These are phyloP conservation scores for Upupa epops DNA, from an alignment of 2,113 vertebrate genomes.

Conservation along the genomic window DNA sequence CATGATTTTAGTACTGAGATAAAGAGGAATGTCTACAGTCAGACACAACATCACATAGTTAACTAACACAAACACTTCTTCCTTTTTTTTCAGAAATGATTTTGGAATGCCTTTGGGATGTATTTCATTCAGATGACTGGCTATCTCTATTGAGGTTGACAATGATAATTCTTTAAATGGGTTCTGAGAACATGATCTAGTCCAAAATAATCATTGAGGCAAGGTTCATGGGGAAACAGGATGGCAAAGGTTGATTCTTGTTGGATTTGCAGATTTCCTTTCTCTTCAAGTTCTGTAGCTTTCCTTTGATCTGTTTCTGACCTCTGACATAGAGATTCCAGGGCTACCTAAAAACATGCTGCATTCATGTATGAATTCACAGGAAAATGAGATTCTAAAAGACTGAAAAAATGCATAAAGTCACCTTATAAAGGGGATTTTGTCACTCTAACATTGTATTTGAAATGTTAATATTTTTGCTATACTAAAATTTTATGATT, in stretches of 20 bases:
- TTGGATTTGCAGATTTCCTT: background rate
- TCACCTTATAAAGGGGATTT: background rate
- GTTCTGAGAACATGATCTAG: background rate
- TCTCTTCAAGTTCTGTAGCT: background rate
- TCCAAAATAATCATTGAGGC: background rate
- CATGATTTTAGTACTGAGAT: slow-evolving; percentile 34
- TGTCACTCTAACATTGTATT: background rate
- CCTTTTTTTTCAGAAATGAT: background rate
- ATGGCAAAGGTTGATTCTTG: background rate
- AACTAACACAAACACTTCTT: background rate
- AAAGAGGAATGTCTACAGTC: slow-evolving; percentile 8
- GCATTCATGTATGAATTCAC: background rate
- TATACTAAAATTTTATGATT: background rate
- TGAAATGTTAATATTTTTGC: background rate
- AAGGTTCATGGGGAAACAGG: background rate
- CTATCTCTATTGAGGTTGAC: background rate
- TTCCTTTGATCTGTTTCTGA: background rate
- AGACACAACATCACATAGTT: background rate
- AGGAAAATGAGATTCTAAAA: background rate
- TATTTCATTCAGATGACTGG: background rate
- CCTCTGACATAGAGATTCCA: background rate
- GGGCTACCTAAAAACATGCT: background rate
- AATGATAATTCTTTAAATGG: background rate
- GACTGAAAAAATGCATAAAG: background rate
- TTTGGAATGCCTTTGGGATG: background rate